Evolutionary conservation across 35 echinoderm and acorn worm species (phyloP), one percentile per base, ranked within the genome.

Genomic region (Acanthaster planci): DNA sequence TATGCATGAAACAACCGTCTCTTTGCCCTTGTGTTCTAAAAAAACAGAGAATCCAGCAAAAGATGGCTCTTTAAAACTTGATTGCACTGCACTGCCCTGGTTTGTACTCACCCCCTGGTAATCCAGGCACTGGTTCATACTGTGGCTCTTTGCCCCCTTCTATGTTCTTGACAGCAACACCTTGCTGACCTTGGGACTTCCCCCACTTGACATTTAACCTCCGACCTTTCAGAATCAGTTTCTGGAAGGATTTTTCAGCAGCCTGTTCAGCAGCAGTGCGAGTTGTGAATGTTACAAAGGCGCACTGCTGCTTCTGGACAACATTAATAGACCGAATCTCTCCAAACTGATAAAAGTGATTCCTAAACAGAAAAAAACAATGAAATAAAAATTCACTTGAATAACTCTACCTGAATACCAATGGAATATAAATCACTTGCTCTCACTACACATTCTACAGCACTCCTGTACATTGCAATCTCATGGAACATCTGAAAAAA

Each of bases 301-400:
- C 92, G 92, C 96, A 99, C 89, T 94, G 96, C 76, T 99, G 96
- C 78, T 93, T 93, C 19, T 88, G 92, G 12, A 99, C 92, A 4
- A 99, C 89, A 35, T 93, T 99, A 67, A 99, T 94, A 39, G 84
- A 91, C 18, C 96, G 92, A 37, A 99, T 93, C 83, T 99, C 96
- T 32, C 96, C 96, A 94, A 99, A 94, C 78, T 99, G 96, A 38
- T 99, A 99, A 31, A 99, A 99, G 57, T 99, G 91, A 60, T 91
- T 82, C 76, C 96, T 99, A 57, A 39, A 27, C 39, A 80, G 37
- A 51, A 12, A 40, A 22, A 55, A 14, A 17, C 76, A 34, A 86
- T 7, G 17, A 16, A n/a, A n/a, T n/a, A n/a, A n/a, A n/a, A 51
- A 39, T 57, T 14, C 22, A 14, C 22, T 14, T 57, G 12, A 57